Conservation (phyloP, 2,888 invertebrate genomes). For the Dasypolia templi region DNA sequence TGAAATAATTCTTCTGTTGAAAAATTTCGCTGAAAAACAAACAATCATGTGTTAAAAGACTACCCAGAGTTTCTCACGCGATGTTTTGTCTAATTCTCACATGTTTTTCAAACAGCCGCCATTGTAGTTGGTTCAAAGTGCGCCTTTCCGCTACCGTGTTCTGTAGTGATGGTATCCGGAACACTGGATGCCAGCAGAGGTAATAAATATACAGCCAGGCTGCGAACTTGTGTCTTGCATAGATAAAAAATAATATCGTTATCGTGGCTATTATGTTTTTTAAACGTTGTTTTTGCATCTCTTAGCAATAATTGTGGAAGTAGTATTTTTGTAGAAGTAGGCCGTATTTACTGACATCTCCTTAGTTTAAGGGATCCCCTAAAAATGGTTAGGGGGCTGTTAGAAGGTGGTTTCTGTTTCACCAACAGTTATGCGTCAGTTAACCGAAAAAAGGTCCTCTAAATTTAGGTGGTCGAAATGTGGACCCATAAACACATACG, state of each 20-base stretch:
- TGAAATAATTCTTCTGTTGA: neutral
- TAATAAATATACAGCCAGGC: slow-evolving; percentile 59
- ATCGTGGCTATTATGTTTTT: slow-evolving; percentile 17
- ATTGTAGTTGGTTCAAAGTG: slow-evolving; percentile 56
- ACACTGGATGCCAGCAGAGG: slow-evolving; percentile 45
- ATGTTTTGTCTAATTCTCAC: slow-evolving; percentile 58
- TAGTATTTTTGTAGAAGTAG: neutral
- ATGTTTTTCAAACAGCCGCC: slow-evolving; percentile 42
- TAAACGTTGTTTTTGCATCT: slow-evolving; percentile 26
- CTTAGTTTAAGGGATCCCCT: too few relatives aligned
- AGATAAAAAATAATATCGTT: slow-evolving; percentile 59
- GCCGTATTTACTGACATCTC: too few relatives aligned
- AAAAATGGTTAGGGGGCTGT: too few relatives aligned
- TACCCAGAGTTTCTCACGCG: slow-evolving; percentile 30
- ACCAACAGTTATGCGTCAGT: too few relatives aligned
- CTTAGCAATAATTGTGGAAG: neutral
- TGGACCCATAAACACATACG: too few relatives aligned
- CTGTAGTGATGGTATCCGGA: slow-evolving; percentile 62
- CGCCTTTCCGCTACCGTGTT: slow-evolving; percentile 58
- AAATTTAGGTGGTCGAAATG: too few relatives aligned
- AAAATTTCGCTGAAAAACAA: slow-evolving; percentile 18
- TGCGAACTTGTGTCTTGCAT: slow-evolving; percentile 57
- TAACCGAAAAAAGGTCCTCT: too few relatives aligned
- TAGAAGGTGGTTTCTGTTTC: too few relatives aligned
- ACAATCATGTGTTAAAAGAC: slow-evolving; percentile 10